phyloP scores from a whole-genome alignment of 2,888 invertebrate genomes.

The Tromatobia lineatoria region DNA sequence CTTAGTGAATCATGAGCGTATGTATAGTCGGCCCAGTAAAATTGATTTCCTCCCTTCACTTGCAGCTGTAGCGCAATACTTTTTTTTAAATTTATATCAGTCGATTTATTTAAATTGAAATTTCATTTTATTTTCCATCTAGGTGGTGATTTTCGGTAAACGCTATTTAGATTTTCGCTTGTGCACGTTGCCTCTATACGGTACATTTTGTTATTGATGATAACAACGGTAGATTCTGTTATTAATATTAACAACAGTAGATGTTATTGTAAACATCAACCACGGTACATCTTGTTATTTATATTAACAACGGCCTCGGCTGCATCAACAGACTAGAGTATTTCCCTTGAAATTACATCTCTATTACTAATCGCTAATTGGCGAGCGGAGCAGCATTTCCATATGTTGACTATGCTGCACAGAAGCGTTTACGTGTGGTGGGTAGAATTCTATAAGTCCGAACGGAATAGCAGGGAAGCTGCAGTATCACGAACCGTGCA shows the following conservation, averaged over 20 bases:
- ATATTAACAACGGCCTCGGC: not conserved
- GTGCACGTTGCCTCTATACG: not conserved
- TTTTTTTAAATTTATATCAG: no score
- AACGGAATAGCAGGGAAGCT: constrained; percentile 15
- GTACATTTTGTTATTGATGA: no score
- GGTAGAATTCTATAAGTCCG: constrained; percentile 44
- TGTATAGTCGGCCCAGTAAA: no score
- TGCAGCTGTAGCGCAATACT: no score
- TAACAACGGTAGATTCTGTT: no score
- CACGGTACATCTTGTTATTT: not conserved
- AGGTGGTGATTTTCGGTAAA: no score
- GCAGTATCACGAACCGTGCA: constrained; percentile 39
- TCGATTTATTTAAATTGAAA: no score
- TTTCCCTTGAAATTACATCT: constrained; percentile 44
- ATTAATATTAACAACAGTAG: not conserved
- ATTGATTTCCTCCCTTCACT: no score
- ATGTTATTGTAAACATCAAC: no score
- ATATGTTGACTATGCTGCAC: not conserved
- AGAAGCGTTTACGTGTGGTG: constrained; percentile 34
- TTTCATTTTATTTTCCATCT: no score
- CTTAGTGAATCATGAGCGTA: no score
- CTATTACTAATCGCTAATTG: constrained; percentile 58
- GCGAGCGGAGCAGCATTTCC: constrained; percentile 4
- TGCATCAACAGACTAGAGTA: constrained; percentile 14
- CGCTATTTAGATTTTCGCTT: not conserved